A percentile compares a stretch with the other conserved stretches of the same genome.
Conservation (phyloP, 2,113 vertebrate genomes). For the Eira barbara region DNA sequence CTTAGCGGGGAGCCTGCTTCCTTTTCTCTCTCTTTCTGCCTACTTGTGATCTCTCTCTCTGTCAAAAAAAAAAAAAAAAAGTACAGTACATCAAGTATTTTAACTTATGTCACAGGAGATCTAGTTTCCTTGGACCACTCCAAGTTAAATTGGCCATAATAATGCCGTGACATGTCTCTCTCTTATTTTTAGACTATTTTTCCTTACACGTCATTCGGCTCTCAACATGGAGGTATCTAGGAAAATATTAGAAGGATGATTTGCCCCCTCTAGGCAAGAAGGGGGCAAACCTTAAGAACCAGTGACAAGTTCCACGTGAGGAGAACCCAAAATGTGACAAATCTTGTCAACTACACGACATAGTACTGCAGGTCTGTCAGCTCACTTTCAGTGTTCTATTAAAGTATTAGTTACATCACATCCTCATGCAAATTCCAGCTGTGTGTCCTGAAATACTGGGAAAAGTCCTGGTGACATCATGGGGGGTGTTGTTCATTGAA, state of each 20-base stretch:
- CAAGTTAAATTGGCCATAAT: slow-evolving; percentile 55
- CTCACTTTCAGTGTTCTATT: neutral
- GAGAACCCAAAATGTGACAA: neutral
- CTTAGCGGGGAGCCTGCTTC: too few relatives aligned
- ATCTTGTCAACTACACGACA: slow-evolving; percentile 24
- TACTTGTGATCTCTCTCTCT: too few relatives aligned
- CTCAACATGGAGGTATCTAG: slow-evolving; percentile 29
- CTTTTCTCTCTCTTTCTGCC: too few relatives aligned
- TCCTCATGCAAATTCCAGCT: slow-evolving; percentile 2
- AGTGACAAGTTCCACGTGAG: neutral
- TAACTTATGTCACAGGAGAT: slow-evolving; percentile 12
- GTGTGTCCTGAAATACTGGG: neutral
- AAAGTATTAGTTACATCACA: neutral
- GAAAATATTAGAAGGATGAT: slow-evolving; percentile 32
- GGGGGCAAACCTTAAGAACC: neutral
- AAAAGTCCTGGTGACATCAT: neutral
- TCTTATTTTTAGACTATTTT: slow-evolving; percentile 63
- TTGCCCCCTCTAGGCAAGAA: neutral
- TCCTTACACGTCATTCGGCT: neutral
- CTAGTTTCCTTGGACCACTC: slow-evolving; percentile 6
- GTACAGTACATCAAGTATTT: neutral
- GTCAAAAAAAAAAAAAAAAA: neutral
- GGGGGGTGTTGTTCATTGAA: neutral
- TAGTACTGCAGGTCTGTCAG: neutral
- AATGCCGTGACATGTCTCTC: slow-evolving; percentile 1